A percentile compares a stretch with the other conserved stretches of the same genome.
Evolutionary conservation across 1,140 invertebrate genomes (phyloP).

Genomic region (Aleiodes sp.): DNA sequence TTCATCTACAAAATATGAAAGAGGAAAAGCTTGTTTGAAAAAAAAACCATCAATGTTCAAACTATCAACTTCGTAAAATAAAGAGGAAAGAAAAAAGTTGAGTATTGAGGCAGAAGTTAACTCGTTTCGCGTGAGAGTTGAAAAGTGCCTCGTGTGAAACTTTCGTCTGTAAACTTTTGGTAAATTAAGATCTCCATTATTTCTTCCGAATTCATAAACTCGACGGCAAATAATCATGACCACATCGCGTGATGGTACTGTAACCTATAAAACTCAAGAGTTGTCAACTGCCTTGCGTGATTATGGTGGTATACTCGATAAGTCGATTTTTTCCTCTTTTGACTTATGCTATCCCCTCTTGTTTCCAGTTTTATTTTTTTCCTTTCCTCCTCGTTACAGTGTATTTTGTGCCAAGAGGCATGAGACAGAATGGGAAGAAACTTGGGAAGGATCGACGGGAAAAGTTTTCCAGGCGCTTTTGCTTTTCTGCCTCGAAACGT

Average conservation of each 20-base stretch:
- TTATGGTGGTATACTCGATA: background rate
- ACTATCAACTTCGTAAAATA: background rate
- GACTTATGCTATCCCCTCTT: background rate
- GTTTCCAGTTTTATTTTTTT: background rate
- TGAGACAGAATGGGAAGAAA: background rate
- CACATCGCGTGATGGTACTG: background rate
- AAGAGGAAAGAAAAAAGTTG: too few relatives aligned
- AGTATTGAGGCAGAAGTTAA: too few relatives aligned
- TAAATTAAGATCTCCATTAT: conserved; percentile 1
- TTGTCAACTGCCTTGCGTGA: background rate
- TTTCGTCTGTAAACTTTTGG: background rate
- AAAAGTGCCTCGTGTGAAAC: background rate
- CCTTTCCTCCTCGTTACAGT: background rate
- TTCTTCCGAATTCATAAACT: background rate
- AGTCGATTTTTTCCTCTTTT: background rate
- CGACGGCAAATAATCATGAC: background rate
- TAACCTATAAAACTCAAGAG: background rate
- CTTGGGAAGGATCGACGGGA: conserved; percentile 1
- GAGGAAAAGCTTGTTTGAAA: background rate
- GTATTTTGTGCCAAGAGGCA: too few relatives aligned
- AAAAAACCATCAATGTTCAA: background rate
- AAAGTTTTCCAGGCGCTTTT: conserved; percentile 24
- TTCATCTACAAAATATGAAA: background rate
- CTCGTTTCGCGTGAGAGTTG: background rate
- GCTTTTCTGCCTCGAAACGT: conserved; percentile 15